Base-by-base conservation (phyloP, 2,113 vertebrate species). In the Stegostoma tigrinum region DNA sequence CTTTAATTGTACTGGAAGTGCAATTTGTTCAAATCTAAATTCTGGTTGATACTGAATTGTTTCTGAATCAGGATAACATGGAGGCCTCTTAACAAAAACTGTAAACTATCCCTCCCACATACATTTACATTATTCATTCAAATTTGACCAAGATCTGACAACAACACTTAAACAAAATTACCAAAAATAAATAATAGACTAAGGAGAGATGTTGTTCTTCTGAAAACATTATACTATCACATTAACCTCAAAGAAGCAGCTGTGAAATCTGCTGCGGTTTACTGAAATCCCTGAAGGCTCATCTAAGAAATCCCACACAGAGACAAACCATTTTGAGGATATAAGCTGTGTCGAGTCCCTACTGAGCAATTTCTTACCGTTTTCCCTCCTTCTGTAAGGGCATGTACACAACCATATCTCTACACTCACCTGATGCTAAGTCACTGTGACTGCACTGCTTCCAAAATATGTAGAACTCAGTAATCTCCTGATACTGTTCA, bases 11-110 rank as follows among this genome's bases (percentile, higher is more conserved):
- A 89, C 55, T 48, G 14, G 27, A 89, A 89, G 86, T 30, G 3
- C 6, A 52, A 89, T 34, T 89, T 89, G 86, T 89, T 89, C 86
- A 89, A 55, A 89, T 89, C 45, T 61, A 30, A 89, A 61, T 89
- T 30, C 48, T 42, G 75, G 34, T 80, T 38, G 14, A n/a, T 52
- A 48, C 2, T 55, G 86, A 89, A 89, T 14, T 89, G 42, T 30
- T 55, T 89, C 23, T 27, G 27, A 27, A 55, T 52, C 86, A 30
- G 86, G 52, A 55, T 30, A 45, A 55, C 48, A 52, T 89, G 52
- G 48, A 3, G 48, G 48, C 45, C 85, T 52, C 52, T 89, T 12
- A 89, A 24, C 86, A 17, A 55, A 89, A 23, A 55, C 86, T 89
- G 48, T 89, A 45, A 30, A 89, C 12, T 45, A 55, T 30, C 45